phyloP scores from a whole-genome alignment of 1,140 invertebrate genomes.

The Sinonovacula constricta region DNA sequence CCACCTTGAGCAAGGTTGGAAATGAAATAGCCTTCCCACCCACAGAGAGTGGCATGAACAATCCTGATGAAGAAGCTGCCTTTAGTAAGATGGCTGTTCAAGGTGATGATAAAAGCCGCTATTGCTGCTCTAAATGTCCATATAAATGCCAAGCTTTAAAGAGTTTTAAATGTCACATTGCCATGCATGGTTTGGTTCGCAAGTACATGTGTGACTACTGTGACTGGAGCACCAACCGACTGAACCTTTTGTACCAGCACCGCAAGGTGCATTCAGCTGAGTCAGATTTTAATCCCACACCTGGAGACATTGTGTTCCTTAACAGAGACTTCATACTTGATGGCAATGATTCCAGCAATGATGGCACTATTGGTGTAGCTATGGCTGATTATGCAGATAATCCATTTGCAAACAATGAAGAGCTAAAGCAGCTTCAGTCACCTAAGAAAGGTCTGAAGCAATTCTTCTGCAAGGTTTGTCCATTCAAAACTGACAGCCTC shows the following conservation, averaged over 20 bases:
- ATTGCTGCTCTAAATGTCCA: conserved; percentile 67
- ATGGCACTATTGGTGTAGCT: not conserved
- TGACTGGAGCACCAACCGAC: conserved; percentile 73
- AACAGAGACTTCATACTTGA: conserved; percentile 71
- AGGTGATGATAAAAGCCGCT: conserved; percentile 57
- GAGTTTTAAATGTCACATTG: conserved; percentile 67
- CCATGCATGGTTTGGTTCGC: conserved; percentile 68
- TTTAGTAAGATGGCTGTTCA: not conserved
- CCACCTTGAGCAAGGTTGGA: conserved; percentile 22
- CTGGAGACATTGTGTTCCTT: conserved; percentile 68
- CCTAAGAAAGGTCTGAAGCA: conserved; percentile 56
- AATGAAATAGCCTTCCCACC: conserved; percentile 36
- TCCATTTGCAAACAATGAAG: not conserved
- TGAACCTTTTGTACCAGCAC: conserved; percentile 71
- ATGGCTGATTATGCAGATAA: conserved; percentile 1
- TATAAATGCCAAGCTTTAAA: conserved; percentile 66
- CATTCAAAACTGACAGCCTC: conserved; percentile 68
- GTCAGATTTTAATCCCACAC: conserved; percentile 57
- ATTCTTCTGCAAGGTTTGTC: conserved; percentile 70
- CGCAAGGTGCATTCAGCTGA: conserved; percentile 69
- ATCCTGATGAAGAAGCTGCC: conserved; percentile 1
- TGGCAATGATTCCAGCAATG: conserved; percentile 57
- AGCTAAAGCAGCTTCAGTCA: not conserved
- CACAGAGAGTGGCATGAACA: conserved; percentile 14
- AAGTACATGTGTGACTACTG: conserved; percentile 74